These are phyloP conservation scores for Hyaena hyaena DNA, from an alignment of 2,113 vertebrate species.

Conservation along the genomic window DNA sequence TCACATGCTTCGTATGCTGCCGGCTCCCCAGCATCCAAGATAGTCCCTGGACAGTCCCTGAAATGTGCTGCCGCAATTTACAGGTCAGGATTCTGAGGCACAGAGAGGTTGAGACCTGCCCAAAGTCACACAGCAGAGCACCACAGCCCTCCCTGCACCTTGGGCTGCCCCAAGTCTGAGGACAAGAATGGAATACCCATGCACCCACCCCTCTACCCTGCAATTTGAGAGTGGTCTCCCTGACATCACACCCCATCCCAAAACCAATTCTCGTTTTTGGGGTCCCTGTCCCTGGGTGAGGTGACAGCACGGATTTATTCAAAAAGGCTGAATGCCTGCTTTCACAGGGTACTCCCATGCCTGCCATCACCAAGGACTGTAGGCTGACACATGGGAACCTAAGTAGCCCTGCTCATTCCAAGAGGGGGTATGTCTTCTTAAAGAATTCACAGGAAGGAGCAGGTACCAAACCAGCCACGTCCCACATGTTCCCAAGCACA, in stretches of 20 bases:
- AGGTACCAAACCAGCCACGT: accelerated
- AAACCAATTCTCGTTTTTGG: accelerated
- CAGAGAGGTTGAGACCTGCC: not conserved
- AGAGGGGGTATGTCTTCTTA: no score
- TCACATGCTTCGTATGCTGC: not conserved
- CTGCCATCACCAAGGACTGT: not conserved
- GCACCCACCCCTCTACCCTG: not conserved
- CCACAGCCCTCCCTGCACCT: not conserved
- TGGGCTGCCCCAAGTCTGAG: not conserved
- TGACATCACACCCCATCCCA: not conserved
- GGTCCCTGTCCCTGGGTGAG: not conserved
- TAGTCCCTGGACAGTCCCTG: not conserved
- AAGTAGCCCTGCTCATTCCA: no score
- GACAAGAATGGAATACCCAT: not conserved
- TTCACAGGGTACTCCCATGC: accelerated
- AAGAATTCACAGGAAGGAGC: not conserved
- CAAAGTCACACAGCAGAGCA: not conserved
- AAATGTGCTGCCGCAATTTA: not conserved
- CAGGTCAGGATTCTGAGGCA: not conserved
- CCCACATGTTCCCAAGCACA: not conserved
- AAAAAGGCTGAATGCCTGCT: not conserved
- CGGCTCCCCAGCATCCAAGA: not conserved
- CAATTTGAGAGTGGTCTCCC: not conserved
- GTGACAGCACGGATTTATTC: not conserved
- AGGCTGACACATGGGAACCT: not conserved